phyloP scores from a whole-genome alignment of 2,797 vertebrate genomes.

The Smutsia temminckii region DNA sequence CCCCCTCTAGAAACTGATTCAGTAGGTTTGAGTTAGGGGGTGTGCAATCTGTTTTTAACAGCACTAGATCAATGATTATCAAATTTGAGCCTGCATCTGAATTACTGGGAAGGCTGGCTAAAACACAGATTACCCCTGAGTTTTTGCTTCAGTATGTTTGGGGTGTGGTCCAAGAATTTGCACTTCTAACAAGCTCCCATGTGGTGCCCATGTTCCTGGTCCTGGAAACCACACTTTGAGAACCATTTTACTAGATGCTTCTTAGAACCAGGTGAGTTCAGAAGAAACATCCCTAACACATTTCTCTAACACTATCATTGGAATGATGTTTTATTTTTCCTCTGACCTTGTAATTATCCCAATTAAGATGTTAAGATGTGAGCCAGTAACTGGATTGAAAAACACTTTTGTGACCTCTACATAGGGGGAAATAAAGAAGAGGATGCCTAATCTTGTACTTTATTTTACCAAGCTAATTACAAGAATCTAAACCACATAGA shows the following conservation, averaged over 20 bases:
- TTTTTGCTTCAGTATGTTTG: background rate
- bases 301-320: slow-evolving; percentile 14
- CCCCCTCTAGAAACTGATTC: background rate
- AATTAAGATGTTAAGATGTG: background rate
- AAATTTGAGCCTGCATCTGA: background rate
- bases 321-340: background rate
- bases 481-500: background rate
- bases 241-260: background rate
- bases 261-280: background rate
- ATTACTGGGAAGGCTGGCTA: background rate
- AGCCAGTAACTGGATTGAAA: background rate
- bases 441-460: background rate
- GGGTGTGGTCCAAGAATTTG: background rate
- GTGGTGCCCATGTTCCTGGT: background rate
- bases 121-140: background rate
- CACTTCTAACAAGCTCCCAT: background rate
- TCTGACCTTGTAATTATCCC: background rate
- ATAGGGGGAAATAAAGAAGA: background rate
- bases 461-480: background rate
- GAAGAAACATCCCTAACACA: background rate
- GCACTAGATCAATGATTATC: background rate
- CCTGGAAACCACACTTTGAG: background rate
- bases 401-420: background rate
- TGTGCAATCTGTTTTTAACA: background rate
- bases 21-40: background rate